Percentiles rank a stretch among this genome's conserved stretches.
These are phyloP conservation scores for Drosophila albomicans DNA, from an alignment of 1,140 invertebrate species.

Conservation along the genomic window DNA sequence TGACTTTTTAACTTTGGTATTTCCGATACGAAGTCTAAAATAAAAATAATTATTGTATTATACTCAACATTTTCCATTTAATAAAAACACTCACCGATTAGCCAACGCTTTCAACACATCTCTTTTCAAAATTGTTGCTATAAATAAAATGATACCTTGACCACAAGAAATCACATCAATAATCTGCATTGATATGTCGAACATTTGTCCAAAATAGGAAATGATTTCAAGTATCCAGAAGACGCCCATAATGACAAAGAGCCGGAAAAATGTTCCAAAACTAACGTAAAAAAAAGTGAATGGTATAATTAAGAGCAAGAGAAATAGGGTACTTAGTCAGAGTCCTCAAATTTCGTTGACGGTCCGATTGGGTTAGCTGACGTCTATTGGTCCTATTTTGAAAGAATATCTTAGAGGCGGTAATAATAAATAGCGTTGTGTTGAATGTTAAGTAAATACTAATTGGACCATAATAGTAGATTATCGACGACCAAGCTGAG, in stretches of 20 bases:
- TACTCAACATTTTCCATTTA: too few species aligned
- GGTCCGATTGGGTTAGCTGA: constrained; percentile 5
- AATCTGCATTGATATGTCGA: neutral
- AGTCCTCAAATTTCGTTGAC: constrained; percentile 19
- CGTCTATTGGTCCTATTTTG: constrained; percentile 82
- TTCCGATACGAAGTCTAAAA: neutral
- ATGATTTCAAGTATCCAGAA: constrained; percentile 89
- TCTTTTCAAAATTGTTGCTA: constrained; percentile 85
- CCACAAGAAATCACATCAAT: constrained; percentile 80
- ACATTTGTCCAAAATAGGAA: constrained; percentile 10
- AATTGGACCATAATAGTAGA: constrained; percentile 91
- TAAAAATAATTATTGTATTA: neutral
- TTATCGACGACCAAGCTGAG: constrained; percentile 78
- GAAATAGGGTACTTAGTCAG: constrained; percentile 31
- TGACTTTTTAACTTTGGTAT: neutral
- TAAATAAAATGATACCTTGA: constrained; percentile 87
- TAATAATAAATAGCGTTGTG: constrained; percentile 88
- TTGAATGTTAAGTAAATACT: constrained; percentile 88
- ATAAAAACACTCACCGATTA: constrained; percentile 42
- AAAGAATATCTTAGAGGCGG: constrained; percentile 86
- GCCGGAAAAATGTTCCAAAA: constrained; percentile 88
- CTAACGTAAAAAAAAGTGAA: constrained; percentile 78
- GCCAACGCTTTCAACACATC: constrained; percentile 34
- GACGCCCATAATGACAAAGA: constrained; percentile 90
- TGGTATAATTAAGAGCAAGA: neutral